Conservation (phyloP, 2,888 invertebrate genomes). For the Campoplex capitator region DNA sequence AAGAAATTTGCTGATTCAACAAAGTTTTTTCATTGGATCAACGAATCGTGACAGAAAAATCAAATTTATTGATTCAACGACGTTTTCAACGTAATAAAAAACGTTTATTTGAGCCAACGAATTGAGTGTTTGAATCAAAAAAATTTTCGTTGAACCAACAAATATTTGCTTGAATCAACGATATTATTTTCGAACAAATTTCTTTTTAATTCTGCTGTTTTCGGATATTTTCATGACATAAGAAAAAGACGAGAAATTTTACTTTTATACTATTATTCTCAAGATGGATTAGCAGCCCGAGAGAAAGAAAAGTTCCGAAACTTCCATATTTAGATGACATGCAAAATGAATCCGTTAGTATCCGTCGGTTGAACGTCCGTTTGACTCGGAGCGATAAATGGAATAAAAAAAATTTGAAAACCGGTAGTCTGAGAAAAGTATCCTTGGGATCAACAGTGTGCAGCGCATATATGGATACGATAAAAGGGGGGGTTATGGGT, state of each 20-base stretch:
- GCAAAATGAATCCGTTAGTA: conserved; percentile 73
- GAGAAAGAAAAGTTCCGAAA: not conserved
- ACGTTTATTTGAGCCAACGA: no score
- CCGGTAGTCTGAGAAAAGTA: conserved; percentile 32
- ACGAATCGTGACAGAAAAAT: no score
- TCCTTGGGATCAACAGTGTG: conserved; percentile 2
- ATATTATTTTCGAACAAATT: no score
- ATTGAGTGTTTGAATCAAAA: no score
- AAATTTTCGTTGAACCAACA: no score
- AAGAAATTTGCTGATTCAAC: no score
- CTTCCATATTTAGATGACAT: not conserved
- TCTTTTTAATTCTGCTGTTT: not conserved
- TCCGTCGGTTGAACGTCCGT: conserved; percentile 69
- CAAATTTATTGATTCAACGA: no score
- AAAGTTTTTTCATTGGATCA: no score
- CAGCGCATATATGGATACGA: conserved; percentile 23
- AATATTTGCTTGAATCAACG: no score
- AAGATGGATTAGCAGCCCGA: not conserved
- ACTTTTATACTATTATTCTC: not conserved
- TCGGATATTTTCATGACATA: not conserved
- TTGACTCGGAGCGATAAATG: not conserved
- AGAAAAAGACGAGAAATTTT: not conserved
- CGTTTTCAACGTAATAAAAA: no score
- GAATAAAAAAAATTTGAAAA: conserved; percentile 36
- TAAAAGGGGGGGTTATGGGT: conserved; percentile 4